phyloP scores from a whole-genome alignment of 2,797 vertebrate genomes.

The Paramormyrops hopkinsi region DNA sequence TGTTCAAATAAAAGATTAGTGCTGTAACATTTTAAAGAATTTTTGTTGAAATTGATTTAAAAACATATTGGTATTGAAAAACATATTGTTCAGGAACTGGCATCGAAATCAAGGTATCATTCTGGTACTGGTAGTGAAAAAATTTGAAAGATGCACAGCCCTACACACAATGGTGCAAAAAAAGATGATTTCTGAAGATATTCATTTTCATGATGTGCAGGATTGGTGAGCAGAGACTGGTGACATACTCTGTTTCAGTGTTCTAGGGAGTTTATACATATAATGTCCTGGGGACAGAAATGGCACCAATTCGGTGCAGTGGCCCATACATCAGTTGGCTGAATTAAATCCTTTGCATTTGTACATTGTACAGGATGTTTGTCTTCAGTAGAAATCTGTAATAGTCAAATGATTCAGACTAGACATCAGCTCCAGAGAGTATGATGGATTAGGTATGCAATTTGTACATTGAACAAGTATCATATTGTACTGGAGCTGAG shows the following conservation, averaged over 20 bases:
- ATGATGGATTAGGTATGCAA: background rate
- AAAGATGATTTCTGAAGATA: background rate
- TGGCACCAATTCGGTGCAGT: background rate
- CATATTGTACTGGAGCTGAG: background rate
- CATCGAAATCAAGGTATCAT: background rate
- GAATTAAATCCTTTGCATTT: background rate
- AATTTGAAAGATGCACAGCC: background rate
- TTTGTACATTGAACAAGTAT: background rate
- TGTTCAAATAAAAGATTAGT: background rate
- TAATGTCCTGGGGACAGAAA: background rate
- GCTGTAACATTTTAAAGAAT: background rate
- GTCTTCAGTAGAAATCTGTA: background rate
- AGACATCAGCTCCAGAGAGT: background rate
- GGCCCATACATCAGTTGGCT: background rate
- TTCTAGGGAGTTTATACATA: background rate
- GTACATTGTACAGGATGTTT: background rate
- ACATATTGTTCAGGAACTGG: background rate
- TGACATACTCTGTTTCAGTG: background rate
- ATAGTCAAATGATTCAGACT: background rate
- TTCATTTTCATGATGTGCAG: background rate
- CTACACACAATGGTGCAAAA: background rate
- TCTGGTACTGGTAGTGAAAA: background rate
- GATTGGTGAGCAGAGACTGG: background rate
- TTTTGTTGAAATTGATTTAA: background rate
- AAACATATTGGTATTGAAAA: background rate